These are phyloP conservation scores for Poeciliopsis gracilis DNA, from an alignment of 2,797 vertebrate genomes.

Conservation along the genomic window DNA sequence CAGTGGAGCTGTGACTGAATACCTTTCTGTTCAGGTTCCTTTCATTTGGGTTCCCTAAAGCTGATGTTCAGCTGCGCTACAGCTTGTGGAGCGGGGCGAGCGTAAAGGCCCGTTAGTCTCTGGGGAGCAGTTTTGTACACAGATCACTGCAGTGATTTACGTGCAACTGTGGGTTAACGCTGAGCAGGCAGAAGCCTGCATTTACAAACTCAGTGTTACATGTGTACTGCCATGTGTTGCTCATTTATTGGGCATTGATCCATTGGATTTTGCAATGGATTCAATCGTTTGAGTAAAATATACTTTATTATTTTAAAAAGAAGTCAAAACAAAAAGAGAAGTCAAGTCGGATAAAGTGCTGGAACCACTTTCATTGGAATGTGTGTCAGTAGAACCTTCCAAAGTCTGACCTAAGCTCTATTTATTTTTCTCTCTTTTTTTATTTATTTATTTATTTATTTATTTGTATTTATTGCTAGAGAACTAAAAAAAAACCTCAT, in stretches of 20 bases:
- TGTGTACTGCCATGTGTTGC: neutral
- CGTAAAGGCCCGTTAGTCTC: neutral
- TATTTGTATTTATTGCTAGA: neutral
- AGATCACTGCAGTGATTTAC: slow-evolving; percentile 29
- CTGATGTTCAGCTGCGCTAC: neutral
- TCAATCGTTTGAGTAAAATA: neutral
- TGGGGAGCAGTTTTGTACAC: slow-evolving; percentile 10
- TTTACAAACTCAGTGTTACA: neutral
- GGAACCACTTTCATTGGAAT: neutral
- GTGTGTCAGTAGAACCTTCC: neutral
- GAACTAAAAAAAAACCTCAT: neutral
- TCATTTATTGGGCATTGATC: neutral
- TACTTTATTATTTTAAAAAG: neutral
- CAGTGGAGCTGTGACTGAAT: slow-evolving; percentile 9
- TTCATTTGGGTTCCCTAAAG: slow-evolving; percentile 16
- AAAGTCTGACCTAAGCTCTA: slow-evolving; percentile 8
- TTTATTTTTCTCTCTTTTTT: slow-evolving; percentile 34
- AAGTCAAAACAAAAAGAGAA: slow-evolving; percentile 9
- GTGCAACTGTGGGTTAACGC: neutral
- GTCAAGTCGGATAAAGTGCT: neutral
- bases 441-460: neutral
- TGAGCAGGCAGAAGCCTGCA: neutral
- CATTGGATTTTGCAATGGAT: neutral
- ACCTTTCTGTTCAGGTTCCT: slow-evolving; percentile 4
- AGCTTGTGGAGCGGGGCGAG: neutral